Percentiles rank a stretch among this genome's conserved stretches.
phyloP scores from a whole-genome alignment of 23 tunicate genomes.

The Styela plicata region DNA sequence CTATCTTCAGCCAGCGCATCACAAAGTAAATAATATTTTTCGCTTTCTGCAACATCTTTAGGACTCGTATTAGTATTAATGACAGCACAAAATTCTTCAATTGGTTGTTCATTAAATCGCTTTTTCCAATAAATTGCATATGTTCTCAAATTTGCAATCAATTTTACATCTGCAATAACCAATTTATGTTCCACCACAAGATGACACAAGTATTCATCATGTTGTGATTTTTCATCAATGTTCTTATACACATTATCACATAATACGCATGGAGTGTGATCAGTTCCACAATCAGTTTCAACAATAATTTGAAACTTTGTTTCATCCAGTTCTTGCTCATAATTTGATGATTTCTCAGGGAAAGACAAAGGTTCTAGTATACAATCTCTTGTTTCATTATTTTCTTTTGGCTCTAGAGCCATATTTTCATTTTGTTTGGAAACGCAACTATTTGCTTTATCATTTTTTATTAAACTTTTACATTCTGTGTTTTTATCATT shows the following conservation, averaged over 20 bases:
- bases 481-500: no score
- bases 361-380: conserved; percentile 8
- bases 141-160: conserved; percentile 73
- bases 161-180: conserved; percentile 85
- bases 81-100: conserved; percentile 59
- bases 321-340: not conserved
- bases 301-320: not conserved
- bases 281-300: not conserved
- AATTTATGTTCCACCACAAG: conserved; percentile 76
- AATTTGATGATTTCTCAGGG: not conserved
- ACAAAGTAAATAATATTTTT: conserved; percentile 82
- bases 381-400: not conserved
- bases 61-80: conserved; percentile 78
- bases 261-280: conserved; percentile 77
- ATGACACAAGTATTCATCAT: conserved; percentile 80
- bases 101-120: conserved; percentile 43
- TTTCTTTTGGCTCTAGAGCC: not conserved
- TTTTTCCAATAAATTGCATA: conserved; percentile 78
- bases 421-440: not conserved
- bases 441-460: no score
- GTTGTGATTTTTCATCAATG: conserved; percentile 32
- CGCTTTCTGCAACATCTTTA: conserved; percentile 63
- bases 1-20: conserved; percentile 93
- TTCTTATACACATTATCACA: conserved; percentile 57
- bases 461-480: no score